Conservation (phyloP, 2,113 vertebrate species). For the Fregetta grallaria region DNA sequence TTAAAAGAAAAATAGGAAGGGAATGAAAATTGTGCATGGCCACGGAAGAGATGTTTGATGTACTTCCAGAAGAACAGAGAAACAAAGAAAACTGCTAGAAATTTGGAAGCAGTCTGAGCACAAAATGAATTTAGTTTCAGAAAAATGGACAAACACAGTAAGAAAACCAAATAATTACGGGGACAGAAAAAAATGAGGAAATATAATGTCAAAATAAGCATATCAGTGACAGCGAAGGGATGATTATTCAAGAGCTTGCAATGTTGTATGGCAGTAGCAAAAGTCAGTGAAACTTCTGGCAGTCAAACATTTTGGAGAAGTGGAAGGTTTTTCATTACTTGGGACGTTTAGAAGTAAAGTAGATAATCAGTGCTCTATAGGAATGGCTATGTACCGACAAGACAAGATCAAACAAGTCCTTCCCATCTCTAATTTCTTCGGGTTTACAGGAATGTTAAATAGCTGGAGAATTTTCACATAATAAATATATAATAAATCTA, state of each 20-base stretch:
- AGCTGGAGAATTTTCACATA: conserved; percentile 55
- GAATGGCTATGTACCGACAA: background rate
- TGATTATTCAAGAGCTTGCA: background rate
- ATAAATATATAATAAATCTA: conserved; percentile 70
- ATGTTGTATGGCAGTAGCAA: background rate
- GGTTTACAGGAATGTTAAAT: conserved; percentile 70
- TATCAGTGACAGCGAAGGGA: background rate
- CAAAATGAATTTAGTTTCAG: background rate
- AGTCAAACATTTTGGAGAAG: background rate
- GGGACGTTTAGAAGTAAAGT: background rate
- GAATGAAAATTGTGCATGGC: background rate
- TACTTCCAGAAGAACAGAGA: background rate
- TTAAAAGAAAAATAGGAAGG: background rate
- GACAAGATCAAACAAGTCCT: conserved; percentile 50
- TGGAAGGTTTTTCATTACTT: background rate
- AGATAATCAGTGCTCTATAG: background rate
- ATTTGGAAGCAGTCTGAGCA: background rate
- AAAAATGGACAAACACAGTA: background rate
- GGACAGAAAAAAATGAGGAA: background rate
- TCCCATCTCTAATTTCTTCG: conserved; percentile 34
- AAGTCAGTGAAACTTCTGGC: background rate
- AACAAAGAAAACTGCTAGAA: conserved; percentile 38
- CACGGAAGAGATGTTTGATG: conserved; percentile 11
- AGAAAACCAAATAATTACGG: background rate
- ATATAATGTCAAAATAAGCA: background rate